A percentile compares a stretch with the other conserved stretches of the same genome.
Conservation (phyloP, 1,140 invertebrate genomes). For the Ctenoplectra terminalis region DNA sequence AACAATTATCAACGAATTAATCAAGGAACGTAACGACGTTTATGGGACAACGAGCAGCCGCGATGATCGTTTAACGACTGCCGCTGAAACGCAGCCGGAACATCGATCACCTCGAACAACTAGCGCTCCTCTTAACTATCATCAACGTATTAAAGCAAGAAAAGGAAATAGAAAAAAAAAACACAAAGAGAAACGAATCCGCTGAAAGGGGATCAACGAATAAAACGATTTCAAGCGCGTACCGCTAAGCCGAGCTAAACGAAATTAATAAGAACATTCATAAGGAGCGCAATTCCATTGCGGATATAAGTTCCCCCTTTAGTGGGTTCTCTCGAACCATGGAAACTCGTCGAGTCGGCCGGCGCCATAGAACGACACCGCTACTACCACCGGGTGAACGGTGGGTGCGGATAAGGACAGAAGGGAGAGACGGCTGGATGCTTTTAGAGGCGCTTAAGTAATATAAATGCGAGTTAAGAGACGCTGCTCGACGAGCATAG, state of each 20-base stretch:
- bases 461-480: conserved; percentile 81
- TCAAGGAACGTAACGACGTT: conserved; percentile 25
- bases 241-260: not conserved
- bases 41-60: conserved; percentile 7
- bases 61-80: conserved; percentile 31
- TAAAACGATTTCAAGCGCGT: not conserved
- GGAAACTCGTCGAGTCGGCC: not conserved
- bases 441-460: conserved; percentile 78
- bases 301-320: conserved; percentile 44
- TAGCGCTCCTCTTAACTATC: not conserved
- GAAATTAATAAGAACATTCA: conserved; percentile 49
- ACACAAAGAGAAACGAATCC: not conserved
- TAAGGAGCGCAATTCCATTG: conserved; percentile 44
- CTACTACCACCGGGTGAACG: not conserved
- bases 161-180: not conserved
- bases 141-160: not conserved
- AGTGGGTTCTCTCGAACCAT: not conserved
- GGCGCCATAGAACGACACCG: conserved; percentile 1
- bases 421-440: conserved; percentile 49
- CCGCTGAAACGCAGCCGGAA: not conserved
- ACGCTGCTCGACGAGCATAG: conserved; percentile 65
- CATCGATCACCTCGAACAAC: conserved; percentile 6
- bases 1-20: conserved; percentile 36
- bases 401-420: not conserved
- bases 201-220: not conserved